Conservation (phyloP, 2,797 vertebrate species). For the Harpagifer antarcticus region DNA sequence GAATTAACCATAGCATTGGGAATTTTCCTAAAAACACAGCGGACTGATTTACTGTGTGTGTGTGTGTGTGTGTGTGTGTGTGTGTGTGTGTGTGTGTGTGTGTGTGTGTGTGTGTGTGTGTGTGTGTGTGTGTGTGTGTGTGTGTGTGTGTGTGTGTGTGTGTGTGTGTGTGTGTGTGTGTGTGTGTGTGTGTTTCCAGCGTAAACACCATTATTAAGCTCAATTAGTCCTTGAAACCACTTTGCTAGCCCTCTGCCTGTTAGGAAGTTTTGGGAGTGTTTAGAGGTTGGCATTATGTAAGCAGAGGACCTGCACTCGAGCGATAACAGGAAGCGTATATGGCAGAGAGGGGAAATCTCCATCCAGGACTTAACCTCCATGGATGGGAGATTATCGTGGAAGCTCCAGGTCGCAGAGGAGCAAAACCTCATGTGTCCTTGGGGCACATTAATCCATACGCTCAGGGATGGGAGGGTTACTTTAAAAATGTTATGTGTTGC, state of each 20-base stretch:
- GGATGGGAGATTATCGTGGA: conserved; percentile 73
- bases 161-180: conserved; percentile 43
- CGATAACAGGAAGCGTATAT: conserved; percentile 80
- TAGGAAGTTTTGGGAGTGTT: conserved; percentile 63
- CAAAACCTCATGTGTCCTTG: conserved; percentile 60
- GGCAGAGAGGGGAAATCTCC: conserved; percentile 69
- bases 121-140: conserved; percentile 43
- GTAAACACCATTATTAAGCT: conserved; percentile 48
- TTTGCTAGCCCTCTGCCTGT: conserved; percentile 65
- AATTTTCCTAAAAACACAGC: not conserved
- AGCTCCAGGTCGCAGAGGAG: conserved; percentile 61
- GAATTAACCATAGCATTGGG: not conserved
- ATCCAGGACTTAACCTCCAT: conserved; percentile 72
- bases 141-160: conserved; percentile 43
- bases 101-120: conserved; percentile 43
- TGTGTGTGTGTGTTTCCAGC: conserved; percentile 32
- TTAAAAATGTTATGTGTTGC: no score
- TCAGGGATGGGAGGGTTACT: not conserved
- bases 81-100: conserved; percentile 43
- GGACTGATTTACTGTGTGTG: not conserved
- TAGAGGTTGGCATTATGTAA: conserved; percentile 66
- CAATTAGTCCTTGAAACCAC: conserved; percentile 74
- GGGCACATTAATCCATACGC: conserved; percentile 54
- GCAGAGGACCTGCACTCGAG: conserved; percentile 73
- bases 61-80: conserved; percentile 43